These are phyloP conservation scores for Neodontobutis hainanensis DNA, from an alignment of 2,113 vertebrate genomes.

Conservation along the genomic window DNA sequence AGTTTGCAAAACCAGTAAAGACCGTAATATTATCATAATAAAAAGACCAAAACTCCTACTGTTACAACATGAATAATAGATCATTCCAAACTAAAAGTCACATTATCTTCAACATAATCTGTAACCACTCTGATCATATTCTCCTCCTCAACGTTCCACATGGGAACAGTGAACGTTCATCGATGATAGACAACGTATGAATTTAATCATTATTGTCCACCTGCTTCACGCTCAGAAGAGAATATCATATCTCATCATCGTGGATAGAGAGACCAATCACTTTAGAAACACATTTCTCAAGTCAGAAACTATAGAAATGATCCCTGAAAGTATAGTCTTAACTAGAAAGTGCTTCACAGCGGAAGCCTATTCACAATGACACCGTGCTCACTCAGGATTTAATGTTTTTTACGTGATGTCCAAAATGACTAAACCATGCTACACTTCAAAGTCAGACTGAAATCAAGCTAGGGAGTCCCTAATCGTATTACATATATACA, in stretches of 20 bases:
- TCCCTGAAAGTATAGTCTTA: conserved; percentile 39
- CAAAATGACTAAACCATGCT: background rate
- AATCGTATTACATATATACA: too few relatives aligned
- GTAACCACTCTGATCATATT: conserved; percentile 67
- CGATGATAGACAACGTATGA: conserved; percentile 28
- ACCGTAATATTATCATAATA: too few relatives aligned
- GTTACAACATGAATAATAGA: too few relatives aligned
- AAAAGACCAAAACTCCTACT: too few relatives aligned
- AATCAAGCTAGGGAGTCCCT: too few relatives aligned
- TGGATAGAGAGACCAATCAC: conserved; percentile 56
- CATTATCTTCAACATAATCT: too few relatives aligned
- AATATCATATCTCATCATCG: conserved; percentile 57
- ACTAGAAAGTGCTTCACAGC: fast-evolving
- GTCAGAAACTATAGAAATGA: conserved; percentile 72
- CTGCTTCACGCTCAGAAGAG: conserved; percentile 54
- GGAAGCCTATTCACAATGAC: fast-evolving
- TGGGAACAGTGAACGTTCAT: conserved; percentile 51
- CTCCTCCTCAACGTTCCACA: conserved; percentile 2
- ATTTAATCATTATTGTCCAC: conserved; percentile 11
- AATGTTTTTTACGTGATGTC: too few relatives aligned
- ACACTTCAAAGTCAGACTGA: too few relatives aligned
- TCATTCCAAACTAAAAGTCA: too few relatives aligned
- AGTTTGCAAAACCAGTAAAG: too few relatives aligned
- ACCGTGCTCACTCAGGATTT: conserved; percentile 6
- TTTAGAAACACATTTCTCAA: conserved; percentile 9